Evolutionary conservation across 1,140 invertebrate genomes (phyloP).

Genomic region (Halesus radiatus): DNA sequence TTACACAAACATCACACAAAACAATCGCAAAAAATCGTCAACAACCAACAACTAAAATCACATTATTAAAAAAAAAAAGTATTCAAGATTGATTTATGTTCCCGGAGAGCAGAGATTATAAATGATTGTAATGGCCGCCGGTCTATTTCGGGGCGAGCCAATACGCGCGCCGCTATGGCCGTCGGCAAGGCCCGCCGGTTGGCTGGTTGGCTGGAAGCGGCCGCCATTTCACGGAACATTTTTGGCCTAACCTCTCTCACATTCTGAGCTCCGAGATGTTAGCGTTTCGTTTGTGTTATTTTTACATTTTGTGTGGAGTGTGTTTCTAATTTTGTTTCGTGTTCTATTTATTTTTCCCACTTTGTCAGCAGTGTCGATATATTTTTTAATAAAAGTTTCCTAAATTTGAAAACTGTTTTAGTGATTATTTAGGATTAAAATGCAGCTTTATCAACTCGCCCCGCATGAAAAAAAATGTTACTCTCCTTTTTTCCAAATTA

Average conservation of each 20-base stretch:
- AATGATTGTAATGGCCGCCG: slow-evolving; percentile 39
- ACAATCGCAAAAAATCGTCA: too few relatives aligned
- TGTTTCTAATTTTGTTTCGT: too few relatives aligned
- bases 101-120: not conserved
- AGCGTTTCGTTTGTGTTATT: slow-evolving; percentile 1
- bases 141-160: slow-evolving; percentile 31
- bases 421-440: too few relatives aligned
- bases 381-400: too few relatives aligned
- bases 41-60: too few relatives aligned
- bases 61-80: not conserved
- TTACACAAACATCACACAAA: too few relatives aligned
- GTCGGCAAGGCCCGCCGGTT: slow-evolving; percentile 35
- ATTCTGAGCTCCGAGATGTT: not conserved
- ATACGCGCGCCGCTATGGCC: slow-evolving; percentile 39
- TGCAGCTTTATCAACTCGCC: too few relatives aligned
- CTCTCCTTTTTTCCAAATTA: too few relatives aligned
- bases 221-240: slow-evolving; percentile 33
- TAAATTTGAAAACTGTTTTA: too few relatives aligned
- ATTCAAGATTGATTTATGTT: slow-evolving; percentile 21
- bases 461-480: too few relatives aligned
- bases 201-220: slow-evolving; percentile 1
- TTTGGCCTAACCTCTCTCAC: slow-evolving; percentile 37
- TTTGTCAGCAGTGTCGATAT: too few relatives aligned
- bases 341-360: too few relatives aligned
- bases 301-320: slow-evolving; percentile 11